phyloP scores from a whole-genome alignment of 2,888 invertebrate species.

The Hypselothyrea guttata region DNA sequence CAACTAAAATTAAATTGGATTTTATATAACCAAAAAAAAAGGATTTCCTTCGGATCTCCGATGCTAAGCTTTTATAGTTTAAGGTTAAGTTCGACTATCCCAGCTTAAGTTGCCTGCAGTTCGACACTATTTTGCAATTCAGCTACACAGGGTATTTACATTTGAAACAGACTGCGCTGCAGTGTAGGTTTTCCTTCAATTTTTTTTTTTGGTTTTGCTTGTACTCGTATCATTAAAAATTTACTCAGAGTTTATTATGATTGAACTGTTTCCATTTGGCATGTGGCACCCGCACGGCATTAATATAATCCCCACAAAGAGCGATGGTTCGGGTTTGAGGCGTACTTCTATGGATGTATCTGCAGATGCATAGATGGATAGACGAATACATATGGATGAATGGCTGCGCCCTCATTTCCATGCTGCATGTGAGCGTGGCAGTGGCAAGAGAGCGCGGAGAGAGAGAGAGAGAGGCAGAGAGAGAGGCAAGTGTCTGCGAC shows the following conservation, averaged over 20 bases:
- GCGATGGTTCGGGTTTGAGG: constrained; percentile 3
- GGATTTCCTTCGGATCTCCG: too few relatives aligned
- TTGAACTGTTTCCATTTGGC: constrained; percentile 71
- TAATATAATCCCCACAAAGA: constrained; percentile 52
- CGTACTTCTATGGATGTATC: constrained; percentile 20
- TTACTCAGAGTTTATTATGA: constrained; percentile 69
- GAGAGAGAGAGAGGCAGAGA: too few relatives aligned
- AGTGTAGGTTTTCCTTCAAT: too few relatives aligned
- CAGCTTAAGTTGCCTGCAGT: too few relatives aligned
- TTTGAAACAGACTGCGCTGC: not conserved
- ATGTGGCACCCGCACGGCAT: constrained; percentile 60
- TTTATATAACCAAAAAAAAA: too few relatives aligned
- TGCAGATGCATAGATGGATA: constrained; percentile 27
- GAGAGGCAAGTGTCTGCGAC: not conserved
- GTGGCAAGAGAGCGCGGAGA: not conserved
- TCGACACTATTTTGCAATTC: constrained; percentile 44
- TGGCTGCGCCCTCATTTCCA: constrained; percentile 37
- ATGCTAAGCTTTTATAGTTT: too few relatives aligned
- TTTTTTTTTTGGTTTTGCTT: too few relatives aligned
- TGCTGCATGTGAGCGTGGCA: constrained; percentile 27
- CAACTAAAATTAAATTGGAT: too few relatives aligned
- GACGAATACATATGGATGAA: constrained; percentile 2
- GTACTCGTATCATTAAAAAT: constrained; percentile 60
- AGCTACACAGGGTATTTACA: constrained; percentile 4
- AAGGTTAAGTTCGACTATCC: too few relatives aligned